A percentile compares a stretch with the other conserved stretches of the same genome.
Conservation (phyloP, 2,113 vertebrate genomes). For the Ochotona princeps region DNA sequence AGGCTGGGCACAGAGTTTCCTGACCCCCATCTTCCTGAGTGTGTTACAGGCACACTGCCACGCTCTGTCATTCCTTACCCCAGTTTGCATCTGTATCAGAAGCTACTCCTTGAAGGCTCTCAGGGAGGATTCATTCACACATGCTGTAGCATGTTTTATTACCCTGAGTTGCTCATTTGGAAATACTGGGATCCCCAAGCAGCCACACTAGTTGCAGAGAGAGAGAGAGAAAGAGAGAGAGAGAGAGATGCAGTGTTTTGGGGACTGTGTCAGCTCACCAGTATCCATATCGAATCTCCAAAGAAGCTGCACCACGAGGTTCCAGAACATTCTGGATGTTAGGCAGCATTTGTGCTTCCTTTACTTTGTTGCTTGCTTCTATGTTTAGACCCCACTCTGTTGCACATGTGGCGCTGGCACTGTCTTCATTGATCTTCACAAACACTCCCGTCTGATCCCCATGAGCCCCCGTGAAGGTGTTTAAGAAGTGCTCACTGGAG, state of each 20-base stretch:
- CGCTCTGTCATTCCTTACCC: constrained; percentile 74
- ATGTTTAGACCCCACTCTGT: neutral
- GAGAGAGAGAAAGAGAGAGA: neutral
- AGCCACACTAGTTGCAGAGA: constrained; percentile 34
- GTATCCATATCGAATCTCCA: neutral
- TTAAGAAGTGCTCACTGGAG: neutral
- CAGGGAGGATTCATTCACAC: constrained; percentile 75
- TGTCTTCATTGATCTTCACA: neutral
- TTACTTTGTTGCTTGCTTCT: neutral
- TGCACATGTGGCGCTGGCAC: neutral
- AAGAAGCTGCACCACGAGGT: neutral
- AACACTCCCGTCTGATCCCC: neutral
- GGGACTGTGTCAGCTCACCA: neutral
- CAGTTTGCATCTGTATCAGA: constrained; percentile 76
- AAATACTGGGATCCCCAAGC: constrained; percentile 43
- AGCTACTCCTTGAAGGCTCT: constrained; percentile 76
- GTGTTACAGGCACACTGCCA: constrained; percentile 64
- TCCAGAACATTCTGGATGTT: accelerated
- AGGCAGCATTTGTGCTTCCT: no score
- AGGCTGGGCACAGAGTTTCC: neutral
- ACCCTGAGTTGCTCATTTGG: constrained; percentile 74
- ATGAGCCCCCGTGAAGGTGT: neutral
- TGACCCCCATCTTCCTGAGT: constrained; percentile 71
- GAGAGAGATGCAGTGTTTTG: neutral
- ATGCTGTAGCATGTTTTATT: constrained; percentile 80